Percentiles rank a stretch among this genome's conserved stretches.
These are phyloP conservation scores for Equus przewalskii DNA, from an alignment of 2,113 vertebrate genomes.

Conservation along the genomic window DNA sequence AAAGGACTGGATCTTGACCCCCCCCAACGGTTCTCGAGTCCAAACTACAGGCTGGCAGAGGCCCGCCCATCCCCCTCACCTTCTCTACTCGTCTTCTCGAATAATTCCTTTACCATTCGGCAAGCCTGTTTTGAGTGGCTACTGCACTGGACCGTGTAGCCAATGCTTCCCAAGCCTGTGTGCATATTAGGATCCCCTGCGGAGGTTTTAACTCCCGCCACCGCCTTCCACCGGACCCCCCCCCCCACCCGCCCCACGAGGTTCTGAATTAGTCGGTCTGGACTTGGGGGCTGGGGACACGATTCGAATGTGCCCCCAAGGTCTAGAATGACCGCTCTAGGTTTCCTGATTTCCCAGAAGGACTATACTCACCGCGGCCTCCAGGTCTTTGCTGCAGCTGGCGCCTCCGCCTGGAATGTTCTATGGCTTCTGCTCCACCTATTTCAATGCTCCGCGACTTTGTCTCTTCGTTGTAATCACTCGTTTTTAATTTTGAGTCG, in stretches of 20 bases:
- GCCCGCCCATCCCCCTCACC: not conserved
- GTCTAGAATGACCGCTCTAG: not conserved
- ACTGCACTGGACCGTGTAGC: not conserved
- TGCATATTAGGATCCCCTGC: not conserved
- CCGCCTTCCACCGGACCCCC: not conserved
- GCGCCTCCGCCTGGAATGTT: not conserved
- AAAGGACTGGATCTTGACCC: not conserved
- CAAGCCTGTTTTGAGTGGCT: not conserved
- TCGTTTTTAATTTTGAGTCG: constrained; percentile 37
- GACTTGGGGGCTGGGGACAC: not conserved
- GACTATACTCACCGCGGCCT: no score
- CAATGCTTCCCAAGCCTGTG: accelerated
- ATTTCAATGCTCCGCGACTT: not conserved
- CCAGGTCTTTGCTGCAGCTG: not conserved
- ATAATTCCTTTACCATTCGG: not conserved
- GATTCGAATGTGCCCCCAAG: not conserved
- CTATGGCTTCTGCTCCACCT: not conserved
- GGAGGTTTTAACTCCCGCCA: not conserved
- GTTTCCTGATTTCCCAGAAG: not conserved
- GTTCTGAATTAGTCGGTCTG: not conserved
- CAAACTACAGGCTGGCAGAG: not conserved
- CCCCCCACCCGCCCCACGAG: not conserved
- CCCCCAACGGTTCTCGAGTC: not conserved
- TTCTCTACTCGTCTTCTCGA: not conserved
- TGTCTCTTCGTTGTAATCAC: not conserved